Percentiles rank a stretch among this genome's conserved stretches.
These are phyloP conservation scores for Steinernema khuongi DNA, from an alignment of 1,140 invertebrate species.

Conservation along the genomic window DNA sequence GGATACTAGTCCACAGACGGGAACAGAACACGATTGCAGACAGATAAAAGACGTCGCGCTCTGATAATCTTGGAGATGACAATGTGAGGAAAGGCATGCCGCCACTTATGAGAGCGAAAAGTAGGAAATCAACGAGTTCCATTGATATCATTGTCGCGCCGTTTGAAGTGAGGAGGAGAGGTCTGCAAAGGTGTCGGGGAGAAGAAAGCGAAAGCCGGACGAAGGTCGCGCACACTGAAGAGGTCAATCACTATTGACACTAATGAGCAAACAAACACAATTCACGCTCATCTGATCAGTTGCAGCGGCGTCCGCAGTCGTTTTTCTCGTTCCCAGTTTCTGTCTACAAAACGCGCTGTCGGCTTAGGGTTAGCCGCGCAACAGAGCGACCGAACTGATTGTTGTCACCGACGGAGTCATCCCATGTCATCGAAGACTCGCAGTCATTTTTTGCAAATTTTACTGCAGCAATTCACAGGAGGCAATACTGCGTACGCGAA, in stretches of 20 bases:
- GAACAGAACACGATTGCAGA: background rate
- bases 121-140: background rate
- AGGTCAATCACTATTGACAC: conserved; percentile 11
- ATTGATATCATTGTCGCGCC: background rate
- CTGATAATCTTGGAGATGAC: background rate
- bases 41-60: background rate
- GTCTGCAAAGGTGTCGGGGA: background rate
- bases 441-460: background rate
- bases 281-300: background rate
- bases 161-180: background rate
- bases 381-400: background rate
- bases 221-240: background rate
- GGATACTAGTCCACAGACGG: too few species aligned
- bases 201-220: background rate
- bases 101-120: background rate
- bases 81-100: background rate
- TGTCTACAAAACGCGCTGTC: background rate
- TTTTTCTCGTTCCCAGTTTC: background rate
- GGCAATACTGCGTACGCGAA: background rate
- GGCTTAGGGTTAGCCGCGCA: background rate
- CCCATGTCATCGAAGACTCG: background rate
- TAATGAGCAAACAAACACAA: conserved; percentile 9
- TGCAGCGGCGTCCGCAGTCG: background rate
- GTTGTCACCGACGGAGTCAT: background rate
- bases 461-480: background rate